A percentile compares a stretch with the other conserved stretches of the same genome.
Conservation (phyloP, 2,113 vertebrate genomes). For the Sprattus sprattus region DNA sequence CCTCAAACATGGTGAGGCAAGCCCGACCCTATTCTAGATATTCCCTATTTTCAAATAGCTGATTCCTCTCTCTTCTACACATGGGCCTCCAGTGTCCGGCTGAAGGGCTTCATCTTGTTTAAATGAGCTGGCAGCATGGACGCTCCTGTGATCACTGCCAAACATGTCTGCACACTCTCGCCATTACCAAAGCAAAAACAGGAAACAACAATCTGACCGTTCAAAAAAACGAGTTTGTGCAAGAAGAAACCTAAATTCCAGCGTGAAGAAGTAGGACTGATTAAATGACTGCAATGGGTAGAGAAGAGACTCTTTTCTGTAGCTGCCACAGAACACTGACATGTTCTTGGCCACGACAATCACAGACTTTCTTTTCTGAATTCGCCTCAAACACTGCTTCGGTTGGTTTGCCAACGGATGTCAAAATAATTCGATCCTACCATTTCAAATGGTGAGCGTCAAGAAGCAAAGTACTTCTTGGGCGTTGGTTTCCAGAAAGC, state of each 20-base stretch:
- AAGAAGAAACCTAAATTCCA: slow-evolving; percentile 30
- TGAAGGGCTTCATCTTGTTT: neutral
- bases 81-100: neutral
- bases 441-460: neutral
- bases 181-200: slow-evolving; percentile 47
- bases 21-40: neutral
- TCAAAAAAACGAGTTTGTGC: slow-evolving; percentile 48
- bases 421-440: neutral
- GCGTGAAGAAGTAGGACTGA: slow-evolving; percentile 38
- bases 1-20: neutral
- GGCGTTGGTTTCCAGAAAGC: neutral
- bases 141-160: neutral
- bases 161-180: neutral
- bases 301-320: slow-evolving; percentile 9
- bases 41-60: neutral
- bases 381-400: neutral
- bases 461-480: neutral
- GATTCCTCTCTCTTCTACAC: neutral
- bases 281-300: slow-evolving; percentile 43
- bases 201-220: slow-evolving; percentile 45
- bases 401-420: neutral
- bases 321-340: neutral
- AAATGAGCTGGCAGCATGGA: neutral
- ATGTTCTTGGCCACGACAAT: neutral
- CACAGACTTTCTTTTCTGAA: neutral